A percentile compares a stretch with the other conserved stretches of the same genome.
phyloP scores from a whole-genome alignment of 2,888 invertebrate genomes.

The Drosophila phalerata region DNA sequence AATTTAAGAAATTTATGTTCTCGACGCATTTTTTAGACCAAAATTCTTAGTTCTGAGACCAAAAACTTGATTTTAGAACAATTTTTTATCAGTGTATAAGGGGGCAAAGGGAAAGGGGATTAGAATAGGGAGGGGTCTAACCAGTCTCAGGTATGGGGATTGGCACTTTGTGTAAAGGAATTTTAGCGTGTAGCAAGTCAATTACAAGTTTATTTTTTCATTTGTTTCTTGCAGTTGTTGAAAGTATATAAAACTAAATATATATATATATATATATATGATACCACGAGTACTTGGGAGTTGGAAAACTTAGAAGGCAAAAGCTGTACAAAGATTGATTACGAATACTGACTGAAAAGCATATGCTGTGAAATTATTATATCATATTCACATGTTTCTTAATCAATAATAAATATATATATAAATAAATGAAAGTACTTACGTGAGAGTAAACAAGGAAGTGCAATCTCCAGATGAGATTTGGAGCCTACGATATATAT shows the following conservation, averaged over 20 bases:
- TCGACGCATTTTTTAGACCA: too few relatives aligned
- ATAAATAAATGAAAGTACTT: too few relatives aligned
- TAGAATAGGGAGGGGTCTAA: not conserved
- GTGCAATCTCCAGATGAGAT: too few relatives aligned
- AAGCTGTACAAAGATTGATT: slow-evolving; percentile 6
- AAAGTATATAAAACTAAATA: too few relatives aligned
- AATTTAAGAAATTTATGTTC: too few relatives aligned
- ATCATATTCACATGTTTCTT: not conserved
- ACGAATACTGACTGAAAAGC: not conserved
- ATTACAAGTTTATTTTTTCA: slow-evolving; percentile 66
- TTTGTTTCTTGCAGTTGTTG: slow-evolving; percentile 3
- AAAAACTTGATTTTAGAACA: too few relatives aligned
- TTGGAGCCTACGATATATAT: too few relatives aligned
- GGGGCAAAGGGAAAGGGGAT: not conserved
- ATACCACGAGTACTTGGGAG: slow-evolving; percentile 11
- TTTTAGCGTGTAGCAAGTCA: slow-evolving; percentile 63
- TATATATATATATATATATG: slow-evolving; percentile 3
- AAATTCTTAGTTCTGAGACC: too few relatives aligned
- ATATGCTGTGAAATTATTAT: not conserved
- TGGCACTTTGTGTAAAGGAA: slow-evolving; percentile 8
- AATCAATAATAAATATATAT: not conserved
- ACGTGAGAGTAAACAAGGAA: too few relatives aligned
- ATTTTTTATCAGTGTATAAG: too few relatives aligned
- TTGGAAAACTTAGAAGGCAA: slow-evolving; percentile 4
- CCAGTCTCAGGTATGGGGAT: slow-evolving; percentile 28